Percentiles rank a stretch among this genome's conserved stretches.
phyloP scores from a whole-genome alignment of 2,113 vertebrate species.

The Salvelinus alpinus region DNA sequence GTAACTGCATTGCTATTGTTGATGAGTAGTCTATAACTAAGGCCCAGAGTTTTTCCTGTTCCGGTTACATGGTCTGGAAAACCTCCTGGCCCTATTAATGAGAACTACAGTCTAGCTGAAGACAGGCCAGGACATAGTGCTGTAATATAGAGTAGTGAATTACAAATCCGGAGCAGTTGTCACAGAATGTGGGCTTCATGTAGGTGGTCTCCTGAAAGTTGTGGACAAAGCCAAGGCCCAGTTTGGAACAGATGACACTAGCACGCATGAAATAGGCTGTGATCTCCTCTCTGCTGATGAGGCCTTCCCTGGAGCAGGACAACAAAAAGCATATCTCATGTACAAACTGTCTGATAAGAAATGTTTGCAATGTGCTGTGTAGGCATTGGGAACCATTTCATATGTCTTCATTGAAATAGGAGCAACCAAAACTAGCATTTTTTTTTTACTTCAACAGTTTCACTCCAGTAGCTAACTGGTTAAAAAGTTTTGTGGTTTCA shows the following conservation, averaged over 20 bases:
- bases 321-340: background rate
- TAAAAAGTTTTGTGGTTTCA: no score
- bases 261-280: conserved; percentile 96
- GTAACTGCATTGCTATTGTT: background rate
- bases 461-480: background rate
- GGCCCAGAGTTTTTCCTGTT: background rate
- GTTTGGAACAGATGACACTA: conserved; percentile 94
- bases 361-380: no score
- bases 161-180: conserved; percentile 98
- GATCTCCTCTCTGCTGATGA: conserved; percentile 92
- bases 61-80: background rate
- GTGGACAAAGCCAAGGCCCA: conserved; percentile 91
- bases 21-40: background rate
- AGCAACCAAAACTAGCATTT: background rate
- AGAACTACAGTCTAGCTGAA: background rate
- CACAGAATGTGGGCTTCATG: conserved; percentile 94
- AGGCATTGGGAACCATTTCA: background rate
- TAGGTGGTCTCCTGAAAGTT: conserved; percentile 97
- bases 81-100: background rate
- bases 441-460: background rate
- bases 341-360: background rate
- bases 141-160: conserved; percentile 54
- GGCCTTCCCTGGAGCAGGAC: conserved; percentile 81
- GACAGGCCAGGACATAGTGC: background rate
- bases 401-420: no score